Percentiles rank a stretch among this genome's conserved stretches.
Conservation (phyloP, 2,113 vertebrate genomes). For the Chloropsis cyanopogon region DNA sequence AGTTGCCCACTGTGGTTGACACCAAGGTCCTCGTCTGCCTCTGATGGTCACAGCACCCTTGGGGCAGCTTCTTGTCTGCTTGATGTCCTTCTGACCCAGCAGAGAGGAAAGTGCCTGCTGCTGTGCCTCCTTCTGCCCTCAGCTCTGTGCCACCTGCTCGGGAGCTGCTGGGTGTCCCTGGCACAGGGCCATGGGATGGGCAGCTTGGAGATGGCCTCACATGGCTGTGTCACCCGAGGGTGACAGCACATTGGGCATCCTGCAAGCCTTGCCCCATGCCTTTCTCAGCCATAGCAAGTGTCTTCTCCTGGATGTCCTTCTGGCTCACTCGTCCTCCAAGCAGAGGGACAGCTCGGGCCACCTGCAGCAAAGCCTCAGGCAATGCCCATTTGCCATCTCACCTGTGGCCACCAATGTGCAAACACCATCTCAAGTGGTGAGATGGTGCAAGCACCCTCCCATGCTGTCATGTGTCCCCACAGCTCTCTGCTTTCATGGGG, state of each 20-base stretch:
- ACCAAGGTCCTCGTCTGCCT: not conserved
- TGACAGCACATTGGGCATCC: not conserved
- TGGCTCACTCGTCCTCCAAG: not conserved
- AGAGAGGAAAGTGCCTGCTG: not conserved
- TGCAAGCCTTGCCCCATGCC: not conserved
- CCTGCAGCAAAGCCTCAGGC: not conserved
- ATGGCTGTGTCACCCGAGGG: accelerated
- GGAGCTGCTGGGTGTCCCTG: not conserved
- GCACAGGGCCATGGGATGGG: not conserved
- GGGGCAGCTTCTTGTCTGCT: not conserved
- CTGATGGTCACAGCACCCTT: not conserved
- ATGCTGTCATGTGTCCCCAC: not conserved
- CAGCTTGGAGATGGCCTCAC: not conserved
- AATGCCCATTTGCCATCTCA: not conserved
- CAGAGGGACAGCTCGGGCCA: not conserved
- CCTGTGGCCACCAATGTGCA: not conserved
- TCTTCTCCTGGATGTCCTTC: not conserved
- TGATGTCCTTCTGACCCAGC: not conserved
- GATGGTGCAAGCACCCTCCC: not conserved
- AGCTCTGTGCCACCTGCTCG: not conserved
- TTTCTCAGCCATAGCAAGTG: not conserved
- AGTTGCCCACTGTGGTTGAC: not conserved
- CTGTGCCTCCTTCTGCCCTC: not conserved
- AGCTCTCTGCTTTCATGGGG: not conserved
- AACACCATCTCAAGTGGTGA: not conserved